Conservation (phyloP, 1,140 invertebrate species). For the Agraylea sexmaculata region DNA sequence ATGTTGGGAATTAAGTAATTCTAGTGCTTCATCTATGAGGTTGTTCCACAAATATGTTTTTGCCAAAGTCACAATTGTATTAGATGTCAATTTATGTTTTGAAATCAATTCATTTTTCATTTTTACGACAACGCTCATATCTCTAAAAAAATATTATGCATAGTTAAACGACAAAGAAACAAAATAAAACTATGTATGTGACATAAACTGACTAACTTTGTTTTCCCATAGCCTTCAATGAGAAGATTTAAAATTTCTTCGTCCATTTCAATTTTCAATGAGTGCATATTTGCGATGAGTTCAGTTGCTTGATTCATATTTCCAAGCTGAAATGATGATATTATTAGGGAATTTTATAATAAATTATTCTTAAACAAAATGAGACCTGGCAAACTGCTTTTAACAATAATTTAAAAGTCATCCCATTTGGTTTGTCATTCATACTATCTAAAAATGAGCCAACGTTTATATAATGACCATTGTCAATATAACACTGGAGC, state of each 20-base stretch:
- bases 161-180: background rate
- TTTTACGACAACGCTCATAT: constrained; percentile 31
- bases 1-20: constrained; percentile 23
- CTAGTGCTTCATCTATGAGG: constrained; percentile 30
- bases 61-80: constrained; percentile 37
- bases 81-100: constrained; percentile 30
- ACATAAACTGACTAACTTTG: constrained; percentile 28
- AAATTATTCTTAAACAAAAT: constrained; percentile 1
- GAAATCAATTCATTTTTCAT: constrained; percentile 41
- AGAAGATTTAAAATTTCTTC: constrained; percentile 47
- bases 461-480: constrained; percentile 26
- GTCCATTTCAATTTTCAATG: constrained; percentile 38
- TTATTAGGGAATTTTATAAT: constrained; percentile 3
- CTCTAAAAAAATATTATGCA: constrained; percentile 22
- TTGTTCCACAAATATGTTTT: constrained; percentile 37
- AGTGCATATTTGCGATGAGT: constrained; percentile 49
- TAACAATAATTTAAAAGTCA: constrained; percentile 39
- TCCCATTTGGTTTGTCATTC: constrained; percentile 31
- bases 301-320: constrained; percentile 45
- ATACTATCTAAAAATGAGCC: constrained; percentile 30
- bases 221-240: constrained; percentile 44
- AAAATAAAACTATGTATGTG: background rate
- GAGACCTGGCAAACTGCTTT: constrained; percentile 37
- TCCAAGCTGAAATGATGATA: constrained; percentile 32
- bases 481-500: constrained; percentile 32